Evolutionary conservation across 2,888 invertebrate genomes (phyloP), one percentile per base, ranked within the genome.

Genomic region (Chymomyza amoena): DNA sequence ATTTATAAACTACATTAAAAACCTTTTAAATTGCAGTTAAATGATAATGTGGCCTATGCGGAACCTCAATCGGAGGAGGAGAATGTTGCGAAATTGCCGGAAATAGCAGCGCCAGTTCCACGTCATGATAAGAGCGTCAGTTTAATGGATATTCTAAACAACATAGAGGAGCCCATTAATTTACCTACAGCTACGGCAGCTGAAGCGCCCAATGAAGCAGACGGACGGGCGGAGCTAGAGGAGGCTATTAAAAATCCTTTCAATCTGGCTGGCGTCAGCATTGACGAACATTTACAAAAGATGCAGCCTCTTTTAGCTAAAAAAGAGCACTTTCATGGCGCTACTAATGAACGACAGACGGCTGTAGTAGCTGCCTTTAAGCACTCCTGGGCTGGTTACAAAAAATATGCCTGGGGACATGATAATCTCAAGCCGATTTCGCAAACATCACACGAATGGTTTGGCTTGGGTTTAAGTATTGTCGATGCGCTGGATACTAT

Each of bases 401-500:
- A 96, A 90, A 94, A 95, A 70, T 96, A 95, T 92, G 99, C 99
- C 0, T 99, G 99, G 99, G 99, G 99, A 1, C 96, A 97, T 87
- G 99, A 99, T 90, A 97, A 98, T 90, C 93, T 99, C 57, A 97
- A 96, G 88, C 99, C 99, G 0, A 94, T 99, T 45, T 95, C 97
- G 0, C 96, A 95, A 82, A 93, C 94, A 75, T 94, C 95, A 71
- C 95, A 95, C 64, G 97, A 99, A 89, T 99, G 99, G 99, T 99
- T 99, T 92, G 96, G 96, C 0, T 93, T 99, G 1, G 99, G 99
- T 0, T 93, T 99, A n/a, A 98, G 98, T 1, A 96, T 99, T 77
- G 95, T 99, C 0, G 99, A 99, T 92, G 95, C 97, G 0, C 92
- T 99, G 76, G 99, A 99, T 90, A 99, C 99, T 0, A 95, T 99